Evolutionary conservation across 2,797 vertebrate genomes (phyloP), one percentile per base, ranked within the genome.

Genomic region (Alouatta caraya): DNA sequence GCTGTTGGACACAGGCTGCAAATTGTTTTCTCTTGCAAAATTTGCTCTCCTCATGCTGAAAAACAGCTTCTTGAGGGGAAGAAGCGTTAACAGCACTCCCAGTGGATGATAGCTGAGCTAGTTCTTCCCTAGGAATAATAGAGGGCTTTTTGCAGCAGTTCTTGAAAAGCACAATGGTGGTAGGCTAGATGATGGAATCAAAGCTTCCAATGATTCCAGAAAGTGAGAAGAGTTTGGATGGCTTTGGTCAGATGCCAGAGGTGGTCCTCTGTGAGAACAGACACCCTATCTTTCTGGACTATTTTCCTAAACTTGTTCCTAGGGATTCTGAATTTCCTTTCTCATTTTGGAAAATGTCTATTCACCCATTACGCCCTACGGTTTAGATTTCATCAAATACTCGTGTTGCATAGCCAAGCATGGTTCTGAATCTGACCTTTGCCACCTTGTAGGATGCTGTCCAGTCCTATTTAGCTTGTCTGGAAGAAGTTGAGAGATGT

Each of bases 91-190:
- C 39, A 67, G 50, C 8, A 6, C 28, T 5, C 30, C 39, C 21
- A 33, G 39, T 19, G 46, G 84, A 39, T 48, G 26, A 79, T 39
- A 21, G 0, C 50, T 70, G 26, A 90, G 57, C 48, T n/a, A 24
- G 42, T 50, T 48, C 73, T 67, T 76, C n/a, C 5, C 37, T 57
- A 22, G 6, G 81, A 26, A 70, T 59, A 78, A 52, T 21, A 21
- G 59, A 22, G 1, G 24, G 26, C 39, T 5, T 48, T 33, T 28
- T 70, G 5, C 2, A 50, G 26, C 0, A 4, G 42, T 48, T 24
- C 37, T 72, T 22, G 22, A 70, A 70, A 70, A n/a, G 67, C n/a
- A n/a, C 19, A 17, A 10, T 19, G 8, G 33, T 37, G n/a, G 64
- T 39, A 67, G 19, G 14, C 76, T 14, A 7, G n/a, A 26, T 48